phyloP scores from a whole-genome alignment of 2,113 vertebrate species.

The Albula goreensis region DNA sequence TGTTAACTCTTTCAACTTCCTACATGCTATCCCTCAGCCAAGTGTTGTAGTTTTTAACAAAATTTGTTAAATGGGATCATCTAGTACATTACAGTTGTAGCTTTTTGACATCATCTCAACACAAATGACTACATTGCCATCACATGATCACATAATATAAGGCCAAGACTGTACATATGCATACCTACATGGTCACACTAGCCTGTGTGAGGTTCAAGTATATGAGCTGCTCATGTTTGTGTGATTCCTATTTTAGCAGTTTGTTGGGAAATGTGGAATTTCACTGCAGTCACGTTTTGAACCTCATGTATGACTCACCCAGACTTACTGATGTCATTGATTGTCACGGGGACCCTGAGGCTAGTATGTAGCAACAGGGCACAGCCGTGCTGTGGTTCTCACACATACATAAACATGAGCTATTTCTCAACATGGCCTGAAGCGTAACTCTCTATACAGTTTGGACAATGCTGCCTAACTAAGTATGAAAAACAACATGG shows the following conservation, averaged over 20 bases:
- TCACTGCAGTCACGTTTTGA: not conserved
- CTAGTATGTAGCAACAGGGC: not conserved
- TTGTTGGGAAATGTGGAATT: not conserved
- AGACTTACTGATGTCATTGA: not conserved
- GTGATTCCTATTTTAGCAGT: not conserved
- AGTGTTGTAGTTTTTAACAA: not conserved
- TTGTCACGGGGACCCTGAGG: not conserved
- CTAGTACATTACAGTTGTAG: not conserved
- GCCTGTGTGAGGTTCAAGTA: not conserved
- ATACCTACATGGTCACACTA: not conserved
- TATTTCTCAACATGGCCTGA: not conserved
- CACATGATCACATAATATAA: not conserved
- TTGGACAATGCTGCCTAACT: not conserved
- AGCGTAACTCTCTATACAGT: not conserved
- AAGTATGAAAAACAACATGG: not conserved
- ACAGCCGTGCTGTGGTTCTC: not conserved
- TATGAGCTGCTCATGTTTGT: not conserved
- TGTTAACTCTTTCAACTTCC: not conserved
- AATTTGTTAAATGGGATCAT: not conserved
- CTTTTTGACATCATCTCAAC: too few species aligned
- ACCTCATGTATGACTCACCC: constrained; percentile 9
- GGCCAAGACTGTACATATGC: not conserved
- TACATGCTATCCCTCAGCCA: not conserved
- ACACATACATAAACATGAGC: constrained; percentile 6
- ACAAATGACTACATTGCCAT: not conserved